Evolutionary conservation across 2,113 vertebrate species (phyloP).

Genomic region (Clinocottus analis): DNA sequence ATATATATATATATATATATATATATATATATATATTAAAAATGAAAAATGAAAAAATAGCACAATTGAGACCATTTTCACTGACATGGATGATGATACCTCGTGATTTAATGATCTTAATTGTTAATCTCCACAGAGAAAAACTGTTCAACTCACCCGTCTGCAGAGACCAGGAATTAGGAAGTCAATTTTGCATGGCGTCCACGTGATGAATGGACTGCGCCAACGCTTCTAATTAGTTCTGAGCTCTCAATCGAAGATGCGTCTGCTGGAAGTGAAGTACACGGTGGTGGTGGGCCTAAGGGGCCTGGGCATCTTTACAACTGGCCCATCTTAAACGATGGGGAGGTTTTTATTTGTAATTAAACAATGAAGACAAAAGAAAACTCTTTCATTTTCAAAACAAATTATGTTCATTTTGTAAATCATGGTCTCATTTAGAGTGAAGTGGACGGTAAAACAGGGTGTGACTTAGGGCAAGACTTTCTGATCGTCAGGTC

Average conservation of each 20-base stretch:
- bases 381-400: too few relatives aligned
- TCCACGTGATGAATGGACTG: slow-evolving; percentile 9
- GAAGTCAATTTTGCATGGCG: not conserved
- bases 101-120: slow-evolving; percentile 15
- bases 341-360: too few relatives aligned
- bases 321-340: too few relatives aligned
- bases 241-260: not conserved
- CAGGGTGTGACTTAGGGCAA: too few relatives aligned
- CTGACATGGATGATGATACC: slow-evolving; percentile 1
- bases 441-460: too few relatives aligned
- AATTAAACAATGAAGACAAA: too few relatives aligned
- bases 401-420: too few relatives aligned
- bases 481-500: too few relatives aligned
- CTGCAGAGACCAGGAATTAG: slow-evolving; percentile 3
- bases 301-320: too few relatives aligned
- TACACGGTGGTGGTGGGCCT: not conserved
- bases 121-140: slow-evolving; percentile 23
- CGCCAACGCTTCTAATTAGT: not conserved
- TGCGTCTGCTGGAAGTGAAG: not conserved
- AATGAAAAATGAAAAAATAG: not conserved
- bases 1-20: too few relatives aligned
- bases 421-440: too few relatives aligned
- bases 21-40: too few relatives aligned
- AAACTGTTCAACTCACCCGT: not conserved
- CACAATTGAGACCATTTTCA: not conserved